Evolutionary conservation across 2,797 vertebrate genomes (phyloP).

Genomic region (Benthosema pterotum): DNA sequence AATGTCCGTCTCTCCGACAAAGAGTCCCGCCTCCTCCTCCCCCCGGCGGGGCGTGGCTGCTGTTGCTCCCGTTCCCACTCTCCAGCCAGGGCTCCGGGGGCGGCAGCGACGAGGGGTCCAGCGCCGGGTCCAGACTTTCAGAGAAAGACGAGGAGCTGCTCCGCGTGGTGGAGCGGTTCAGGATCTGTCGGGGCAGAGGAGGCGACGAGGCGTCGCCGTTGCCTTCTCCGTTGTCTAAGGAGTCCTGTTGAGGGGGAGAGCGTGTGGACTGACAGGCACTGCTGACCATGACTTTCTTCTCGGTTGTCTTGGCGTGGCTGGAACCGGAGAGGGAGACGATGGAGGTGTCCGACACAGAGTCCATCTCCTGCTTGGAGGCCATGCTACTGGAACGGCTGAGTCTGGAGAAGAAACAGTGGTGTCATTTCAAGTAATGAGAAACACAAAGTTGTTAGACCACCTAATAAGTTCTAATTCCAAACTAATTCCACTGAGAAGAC

Average conservation of each 20-base stretch:
- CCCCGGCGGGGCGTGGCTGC: conserved; percentile 63
- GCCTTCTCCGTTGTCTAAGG: conserved; percentile 75
- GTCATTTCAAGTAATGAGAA: neutral
- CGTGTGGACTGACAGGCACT: conserved; percentile 85
- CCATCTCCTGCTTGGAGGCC: conserved; percentile 94
- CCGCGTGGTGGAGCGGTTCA: conserved; percentile 87
- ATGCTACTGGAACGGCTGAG: conserved; percentile 92
- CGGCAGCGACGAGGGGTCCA: conserved; percentile 94
- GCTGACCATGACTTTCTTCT: conserved; percentile 86
- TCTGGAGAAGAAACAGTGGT: conserved; percentile 70
- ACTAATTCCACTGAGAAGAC: neutral
- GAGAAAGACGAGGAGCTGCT: conserved; percentile 96
- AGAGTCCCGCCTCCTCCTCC: conserved; percentile 65
- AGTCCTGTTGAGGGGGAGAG: conserved; percentile 82
- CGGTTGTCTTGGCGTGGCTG: conserved; percentile 81
- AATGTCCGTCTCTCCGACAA: conserved; percentile 93
- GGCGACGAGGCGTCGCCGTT: conserved; percentile 68
- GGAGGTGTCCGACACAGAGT: conserved; percentile 88
- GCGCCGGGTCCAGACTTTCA: conserved; percentile 92
- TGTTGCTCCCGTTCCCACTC: conserved; percentile 83
- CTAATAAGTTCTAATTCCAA: neutral
- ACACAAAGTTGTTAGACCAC: neutral
- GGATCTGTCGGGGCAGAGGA: conserved; percentile 82
- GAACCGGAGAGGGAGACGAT: conserved; percentile 54
- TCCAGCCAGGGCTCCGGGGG: conserved; percentile 98